Percentiles rank a stretch among this genome's conserved stretches.
Conservation (phyloP, 2,797 vertebrate species). For the Babyrousa celebensis region DNA sequence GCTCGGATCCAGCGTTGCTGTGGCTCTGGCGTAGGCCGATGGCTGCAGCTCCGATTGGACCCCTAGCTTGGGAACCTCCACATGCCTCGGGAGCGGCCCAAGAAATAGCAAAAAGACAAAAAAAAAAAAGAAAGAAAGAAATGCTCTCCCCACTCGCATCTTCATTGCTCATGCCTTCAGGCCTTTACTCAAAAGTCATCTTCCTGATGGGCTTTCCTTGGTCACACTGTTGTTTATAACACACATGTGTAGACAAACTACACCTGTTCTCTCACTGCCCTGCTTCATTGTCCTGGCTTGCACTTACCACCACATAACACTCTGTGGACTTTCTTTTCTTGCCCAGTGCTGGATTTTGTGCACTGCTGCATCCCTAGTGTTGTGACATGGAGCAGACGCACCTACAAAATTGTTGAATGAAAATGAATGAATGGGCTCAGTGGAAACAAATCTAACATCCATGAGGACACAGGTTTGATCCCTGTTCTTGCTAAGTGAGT, state of each 20-base stretch:
- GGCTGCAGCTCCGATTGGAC: too few species aligned
- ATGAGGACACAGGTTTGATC: too few species aligned
- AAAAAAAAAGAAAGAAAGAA: background rate
- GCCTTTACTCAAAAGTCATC: constrained; percentile 52
- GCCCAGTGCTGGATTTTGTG: background rate
- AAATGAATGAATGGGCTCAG: background rate
- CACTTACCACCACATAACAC: fast-evolving
- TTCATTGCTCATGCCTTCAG: background rate
- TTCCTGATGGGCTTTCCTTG: constrained; percentile 8
- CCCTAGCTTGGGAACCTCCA: too few species aligned
- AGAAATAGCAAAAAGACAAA: too few species aligned
- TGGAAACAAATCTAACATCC: too few species aligned
- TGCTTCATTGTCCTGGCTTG: background rate
- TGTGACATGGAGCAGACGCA: background rate
- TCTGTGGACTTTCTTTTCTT: background rate
- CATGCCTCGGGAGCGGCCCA: too few species aligned
- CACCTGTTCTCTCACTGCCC: background rate
- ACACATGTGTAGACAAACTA: background rate
- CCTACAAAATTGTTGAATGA: background rate
- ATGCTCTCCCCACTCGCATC: background rate
- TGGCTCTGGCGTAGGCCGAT: too few species aligned
- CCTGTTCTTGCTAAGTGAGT: too few species aligned
- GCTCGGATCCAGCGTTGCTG: too few species aligned
- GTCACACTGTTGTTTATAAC: background rate
- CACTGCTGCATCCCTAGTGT: background rate